Evolutionary conservation across 2,113 vertebrate genomes (phyloP).

Genomic region (human (Homo sapiens)): GRCh38 chr20:54267501-54268000

Average conservation of each 20-base stretch:
- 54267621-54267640: background rate
- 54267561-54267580: background rate
- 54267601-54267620: background rate
- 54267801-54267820: background rate
- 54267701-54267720: background rate
- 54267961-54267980: background rate
- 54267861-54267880: background rate
- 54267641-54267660: background rate
- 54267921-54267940: background rate
- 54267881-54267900: background rate
- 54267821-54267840: background rate
- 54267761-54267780: background rate
- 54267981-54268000: background rate
- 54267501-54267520: background rate
- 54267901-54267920: rapidly evolving
- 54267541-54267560: background rate
- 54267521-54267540: rapidly evolving
- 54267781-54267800: background rate
- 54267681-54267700: background rate
- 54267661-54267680: background rate
- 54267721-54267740: background rate
- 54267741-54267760: no score
- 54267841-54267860: background rate
- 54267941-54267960: background rate
- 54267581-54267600: no score